A percentile compares a stretch with the other conserved stretches of the same genome.
Evolutionary conservation across 2,797 vertebrate genomes (phyloP).

Genomic region (Sus cebifrons): DNA sequence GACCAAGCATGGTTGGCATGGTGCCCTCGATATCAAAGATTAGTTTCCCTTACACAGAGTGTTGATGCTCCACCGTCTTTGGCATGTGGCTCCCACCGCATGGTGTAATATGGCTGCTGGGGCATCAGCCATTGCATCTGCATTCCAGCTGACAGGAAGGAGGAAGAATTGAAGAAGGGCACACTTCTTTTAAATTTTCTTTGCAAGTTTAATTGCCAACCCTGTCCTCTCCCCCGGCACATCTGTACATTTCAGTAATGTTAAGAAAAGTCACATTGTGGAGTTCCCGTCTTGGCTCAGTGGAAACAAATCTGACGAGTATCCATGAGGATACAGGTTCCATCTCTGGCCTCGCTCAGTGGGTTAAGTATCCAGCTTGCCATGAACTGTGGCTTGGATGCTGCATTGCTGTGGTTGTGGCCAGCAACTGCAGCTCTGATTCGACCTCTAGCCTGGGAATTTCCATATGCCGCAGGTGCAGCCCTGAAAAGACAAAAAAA

Average conservation of each 20-base stretch:
- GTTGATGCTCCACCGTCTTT: neutral
- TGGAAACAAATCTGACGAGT: too few relatives aligned
- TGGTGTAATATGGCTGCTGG: neutral
- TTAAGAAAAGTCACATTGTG: neutral
- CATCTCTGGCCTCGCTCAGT: too few relatives aligned
- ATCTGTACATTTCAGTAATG: neutral
- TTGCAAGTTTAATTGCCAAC: neutral
- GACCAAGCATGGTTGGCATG: neutral
- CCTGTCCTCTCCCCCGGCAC: neutral
- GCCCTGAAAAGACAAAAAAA: too few relatives aligned
- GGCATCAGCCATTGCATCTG: neutral
- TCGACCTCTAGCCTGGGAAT: too few relatives aligned
- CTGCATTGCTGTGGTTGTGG: too few relatives aligned
- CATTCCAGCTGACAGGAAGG: neutral
- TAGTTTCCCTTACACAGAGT: neutral
- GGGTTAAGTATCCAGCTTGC: too few relatives aligned
- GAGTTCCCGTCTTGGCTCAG: too few relatives aligned
- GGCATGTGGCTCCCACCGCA: neutral
- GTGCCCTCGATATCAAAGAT: neutral
- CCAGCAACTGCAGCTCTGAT: too few relatives aligned
- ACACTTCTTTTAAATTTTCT: neutral
- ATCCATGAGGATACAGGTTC: too few relatives aligned
- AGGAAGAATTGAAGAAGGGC: neutral
- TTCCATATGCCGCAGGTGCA: too few relatives aligned
- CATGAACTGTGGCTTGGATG: too few relatives aligned